A percentile compares a stretch with the other conserved stretches of the same genome.
Evolutionary conservation across 2,797 vertebrate species (phyloP).

Genomic region (Gymnocypris eckloni): DNA sequence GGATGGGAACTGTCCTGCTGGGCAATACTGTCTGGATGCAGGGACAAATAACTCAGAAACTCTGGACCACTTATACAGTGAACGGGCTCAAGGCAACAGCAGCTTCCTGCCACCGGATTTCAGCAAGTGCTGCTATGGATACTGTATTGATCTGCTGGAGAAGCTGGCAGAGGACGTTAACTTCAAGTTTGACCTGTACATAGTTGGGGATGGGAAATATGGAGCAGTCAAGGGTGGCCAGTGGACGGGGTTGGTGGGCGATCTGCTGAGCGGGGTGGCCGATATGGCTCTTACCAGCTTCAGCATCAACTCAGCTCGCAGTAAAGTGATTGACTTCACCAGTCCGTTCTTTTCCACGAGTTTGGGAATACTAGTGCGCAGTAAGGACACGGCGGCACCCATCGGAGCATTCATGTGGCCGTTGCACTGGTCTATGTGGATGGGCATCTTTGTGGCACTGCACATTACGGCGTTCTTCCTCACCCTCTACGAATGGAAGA

Average conservation of each 20-base stretch:
- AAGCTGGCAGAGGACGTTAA: conserved; percentile 81
- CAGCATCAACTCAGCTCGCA: conserved; percentile 91
- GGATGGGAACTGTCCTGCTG: conserved; percentile 86
- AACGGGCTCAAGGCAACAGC: conserved; percentile 73
- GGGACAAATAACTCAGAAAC: conserved; percentile 79
- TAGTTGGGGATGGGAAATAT: conserved; percentile 90
- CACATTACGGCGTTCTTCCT: conserved; percentile 91
- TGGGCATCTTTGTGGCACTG: conserved; percentile 89
- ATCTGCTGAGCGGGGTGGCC: conserved; percentile 84
- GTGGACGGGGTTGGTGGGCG: conserved; percentile 91
- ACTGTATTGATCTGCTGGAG: conserved; percentile 87
- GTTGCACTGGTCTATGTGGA: conserved; percentile 94
- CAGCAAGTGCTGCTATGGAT: conserved; percentile 84
- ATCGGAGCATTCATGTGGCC: conserved; percentile 94
- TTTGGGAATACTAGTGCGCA: conserved; percentile 89
- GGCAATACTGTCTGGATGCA: conserved; percentile 87
- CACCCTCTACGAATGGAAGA: conserved; percentile 93
- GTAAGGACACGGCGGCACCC: conserved; percentile 86
- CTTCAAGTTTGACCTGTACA: conserved; percentile 90
- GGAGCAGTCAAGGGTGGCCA: conserved; percentile 84
- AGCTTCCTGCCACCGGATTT: conserved; percentile 70
- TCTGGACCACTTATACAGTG: conserved; percentile 80
- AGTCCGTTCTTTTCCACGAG: conserved; percentile 96
- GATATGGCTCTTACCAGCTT: conserved; percentile 95
- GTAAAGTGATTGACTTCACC: conserved; percentile 91